Percentiles rank a stretch among this genome's conserved stretches.
Conservation (phyloP, 2,888 invertebrate species). For the Anoplius nigerrimus region DNA sequence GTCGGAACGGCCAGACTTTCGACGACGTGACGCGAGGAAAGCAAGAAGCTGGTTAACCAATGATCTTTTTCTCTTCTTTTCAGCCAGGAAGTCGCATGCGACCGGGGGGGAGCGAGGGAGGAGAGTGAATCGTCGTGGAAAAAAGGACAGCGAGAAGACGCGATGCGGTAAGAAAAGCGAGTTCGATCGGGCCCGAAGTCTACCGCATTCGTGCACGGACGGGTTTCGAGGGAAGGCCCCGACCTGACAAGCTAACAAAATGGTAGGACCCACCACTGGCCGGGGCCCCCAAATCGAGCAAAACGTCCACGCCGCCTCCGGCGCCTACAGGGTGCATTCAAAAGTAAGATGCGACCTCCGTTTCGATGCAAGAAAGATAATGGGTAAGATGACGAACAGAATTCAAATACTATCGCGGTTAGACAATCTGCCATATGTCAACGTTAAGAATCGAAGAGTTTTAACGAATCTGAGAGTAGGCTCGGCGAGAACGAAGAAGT, state of each 20-base stretch:
- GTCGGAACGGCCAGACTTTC: too few species aligned
- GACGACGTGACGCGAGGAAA: too few species aligned
- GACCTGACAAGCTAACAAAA: conserved; percentile 56
- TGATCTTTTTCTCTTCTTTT: too few species aligned
- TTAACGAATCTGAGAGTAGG: too few species aligned
- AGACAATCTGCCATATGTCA: too few species aligned
- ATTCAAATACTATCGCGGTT: too few species aligned
- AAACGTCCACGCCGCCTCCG: conserved; percentile 47
- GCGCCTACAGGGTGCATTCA: conserved; percentile 47
- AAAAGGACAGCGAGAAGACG: conserved; percentile 17
- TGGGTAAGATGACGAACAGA: too few species aligned
- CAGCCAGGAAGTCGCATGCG: too few species aligned
- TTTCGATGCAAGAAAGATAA: too few species aligned
- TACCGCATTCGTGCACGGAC: conserved; percentile 36
- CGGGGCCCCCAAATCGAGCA: conserved; percentile 52
- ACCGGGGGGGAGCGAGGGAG: background rate
- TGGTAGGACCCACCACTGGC: conserved; percentile 58
- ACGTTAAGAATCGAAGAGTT: too few species aligned
- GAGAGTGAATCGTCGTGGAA: background rate
- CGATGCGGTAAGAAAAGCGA: conserved; percentile 20
- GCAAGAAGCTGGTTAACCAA: too few species aligned
- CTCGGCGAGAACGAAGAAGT: too few species aligned
- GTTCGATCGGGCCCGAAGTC: conserved; percentile 18
- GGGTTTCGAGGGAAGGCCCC: conserved; percentile 46
- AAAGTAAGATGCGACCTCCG: background rate